phyloP scores from a whole-genome alignment of 92 coral and sea anemone species.

The Umimayanthus kanabou region DNA sequence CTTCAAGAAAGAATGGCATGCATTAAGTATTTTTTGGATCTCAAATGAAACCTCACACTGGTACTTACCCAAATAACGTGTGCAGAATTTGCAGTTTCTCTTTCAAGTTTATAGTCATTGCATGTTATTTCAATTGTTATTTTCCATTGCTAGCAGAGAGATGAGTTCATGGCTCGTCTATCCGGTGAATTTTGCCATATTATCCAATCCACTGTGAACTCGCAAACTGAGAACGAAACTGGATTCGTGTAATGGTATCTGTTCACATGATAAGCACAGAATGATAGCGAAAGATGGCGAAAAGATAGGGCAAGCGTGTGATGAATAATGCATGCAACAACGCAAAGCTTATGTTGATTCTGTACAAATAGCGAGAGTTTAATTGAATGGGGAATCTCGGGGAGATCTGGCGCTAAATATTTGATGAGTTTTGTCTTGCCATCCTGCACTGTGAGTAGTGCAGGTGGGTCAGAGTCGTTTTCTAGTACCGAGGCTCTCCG shows the following conservation, averaged over 20 bases:
- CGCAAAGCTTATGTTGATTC: constrained; percentile 20
- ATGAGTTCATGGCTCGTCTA: not conserved
- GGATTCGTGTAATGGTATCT: not conserved
- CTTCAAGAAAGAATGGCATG: not conserved
- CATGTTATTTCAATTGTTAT: not conserved
- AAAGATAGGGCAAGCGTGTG: constrained; percentile 19
- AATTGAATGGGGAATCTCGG: constrained; percentile 1
- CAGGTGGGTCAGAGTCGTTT: not conserved
- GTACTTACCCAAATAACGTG: constrained; percentile 80
- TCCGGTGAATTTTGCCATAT: not conserved
- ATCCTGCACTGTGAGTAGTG: not conserved
- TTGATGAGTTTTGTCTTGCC: constrained; percentile 28
- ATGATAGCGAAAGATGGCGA: constrained; percentile 22
- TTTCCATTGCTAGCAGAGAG: not conserved
- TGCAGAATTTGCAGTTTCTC: constrained; percentile 79
- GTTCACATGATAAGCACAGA: not conserved
- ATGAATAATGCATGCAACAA: constrained; percentile 17
- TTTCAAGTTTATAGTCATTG: constrained; percentile 70
- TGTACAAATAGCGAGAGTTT: constrained; percentile 30
- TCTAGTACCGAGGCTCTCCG: not conserved
- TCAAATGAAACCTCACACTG: not conserved
- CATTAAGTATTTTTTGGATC: not conserved
- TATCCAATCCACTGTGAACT: not conserved
- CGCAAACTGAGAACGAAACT: not conserved
- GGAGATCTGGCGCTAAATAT: constrained; percentile 12